Conservation (phyloP, 2,888 invertebrate species). For the Crematogaster levior region DNA sequence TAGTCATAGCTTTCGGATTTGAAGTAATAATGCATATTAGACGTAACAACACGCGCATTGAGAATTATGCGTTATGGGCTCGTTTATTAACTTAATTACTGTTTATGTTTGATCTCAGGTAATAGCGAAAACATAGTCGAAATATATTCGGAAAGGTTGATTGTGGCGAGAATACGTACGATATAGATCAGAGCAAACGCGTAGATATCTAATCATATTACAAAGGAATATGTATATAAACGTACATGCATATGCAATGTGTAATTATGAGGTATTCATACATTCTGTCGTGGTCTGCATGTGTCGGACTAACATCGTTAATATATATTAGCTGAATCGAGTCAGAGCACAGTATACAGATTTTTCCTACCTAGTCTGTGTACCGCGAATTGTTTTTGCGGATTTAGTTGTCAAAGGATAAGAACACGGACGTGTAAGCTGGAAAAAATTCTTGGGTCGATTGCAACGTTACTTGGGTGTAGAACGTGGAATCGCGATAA, state of each 20-base stretch:
- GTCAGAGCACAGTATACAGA: conserved; percentile 45
- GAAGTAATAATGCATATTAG: conserved; percentile 23
- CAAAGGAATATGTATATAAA: conserved; percentile 54
- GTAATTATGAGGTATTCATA: conserved; percentile 65
- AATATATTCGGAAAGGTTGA: conserved; percentile 45
- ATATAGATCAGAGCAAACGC: conserved; percentile 60
- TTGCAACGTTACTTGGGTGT: conserved; percentile 45
- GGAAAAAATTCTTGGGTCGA: conserved; percentile 44
- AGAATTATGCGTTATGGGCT: neutral
- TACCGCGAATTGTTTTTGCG: conserved; percentile 45
- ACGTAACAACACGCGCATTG: conserved; percentile 1
- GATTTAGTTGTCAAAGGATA: conserved; percentile 36
- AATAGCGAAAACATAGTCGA: conserved; percentile 31
- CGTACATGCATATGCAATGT: conserved; percentile 60
- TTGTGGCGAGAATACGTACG: conserved; percentile 20
- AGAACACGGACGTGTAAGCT: conserved; percentile 15
- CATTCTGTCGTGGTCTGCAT: conserved; percentile 54
- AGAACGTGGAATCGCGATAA: neutral
- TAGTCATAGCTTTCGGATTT: conserved; percentile 26
- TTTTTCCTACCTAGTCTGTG: conserved; percentile 53
- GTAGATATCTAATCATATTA: conserved; percentile 60
- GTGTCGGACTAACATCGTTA: conserved; percentile 47
- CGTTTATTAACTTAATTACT: conserved; percentile 28
- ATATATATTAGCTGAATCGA: conserved; percentile 53
- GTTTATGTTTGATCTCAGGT: conserved; percentile 48